These are phyloP conservation scores for Oedothorax gibbosus DNA, from an alignment of 1,140 invertebrate genomes.

Conservation along the genomic window DNA sequence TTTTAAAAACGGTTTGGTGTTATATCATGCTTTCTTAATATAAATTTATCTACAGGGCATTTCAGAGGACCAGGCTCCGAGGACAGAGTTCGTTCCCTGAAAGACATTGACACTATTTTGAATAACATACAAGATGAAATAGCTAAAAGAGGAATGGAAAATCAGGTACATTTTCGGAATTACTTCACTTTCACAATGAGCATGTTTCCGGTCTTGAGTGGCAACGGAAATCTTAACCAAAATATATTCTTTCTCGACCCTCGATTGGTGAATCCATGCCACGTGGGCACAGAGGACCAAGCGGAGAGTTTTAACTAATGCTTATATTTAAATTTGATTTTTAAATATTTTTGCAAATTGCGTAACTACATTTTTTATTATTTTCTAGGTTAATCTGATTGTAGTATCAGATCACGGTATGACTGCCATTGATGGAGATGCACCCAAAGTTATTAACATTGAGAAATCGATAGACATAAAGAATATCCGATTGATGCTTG, in stretches of 20 bases:
- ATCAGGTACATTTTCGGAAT: constrained; percentile 44
- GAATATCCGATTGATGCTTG: constrained; percentile 61
- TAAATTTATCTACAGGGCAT: constrained; percentile 62
- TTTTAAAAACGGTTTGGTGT: no score
- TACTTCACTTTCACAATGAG: no score
- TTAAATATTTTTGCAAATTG: not conserved
- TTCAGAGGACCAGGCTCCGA: constrained; percentile 60
- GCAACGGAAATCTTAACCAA: no score
- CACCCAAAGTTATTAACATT: constrained; percentile 57
- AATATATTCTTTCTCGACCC: no score
- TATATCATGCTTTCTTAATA: no score
- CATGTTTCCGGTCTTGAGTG: no score
- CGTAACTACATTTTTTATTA: constrained; percentile 3
- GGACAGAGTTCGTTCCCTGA: constrained; percentile 54
- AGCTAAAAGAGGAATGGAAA: constrained; percentile 54
- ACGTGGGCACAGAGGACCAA: no score
- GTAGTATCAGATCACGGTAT: constrained; percentile 84
- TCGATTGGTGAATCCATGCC: no score
- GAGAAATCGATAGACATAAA: constrained; percentile 59
- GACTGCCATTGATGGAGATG: constrained; percentile 68
- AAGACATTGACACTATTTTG: constrained; percentile 62
- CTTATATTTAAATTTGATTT: not conserved
- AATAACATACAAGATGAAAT: constrained; percentile 61
- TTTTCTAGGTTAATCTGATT: constrained; percentile 74
- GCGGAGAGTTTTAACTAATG: no score